phyloP scores from a whole-genome alignment of 23 tunicate genomes.

The Corella eumyota region DNA sequence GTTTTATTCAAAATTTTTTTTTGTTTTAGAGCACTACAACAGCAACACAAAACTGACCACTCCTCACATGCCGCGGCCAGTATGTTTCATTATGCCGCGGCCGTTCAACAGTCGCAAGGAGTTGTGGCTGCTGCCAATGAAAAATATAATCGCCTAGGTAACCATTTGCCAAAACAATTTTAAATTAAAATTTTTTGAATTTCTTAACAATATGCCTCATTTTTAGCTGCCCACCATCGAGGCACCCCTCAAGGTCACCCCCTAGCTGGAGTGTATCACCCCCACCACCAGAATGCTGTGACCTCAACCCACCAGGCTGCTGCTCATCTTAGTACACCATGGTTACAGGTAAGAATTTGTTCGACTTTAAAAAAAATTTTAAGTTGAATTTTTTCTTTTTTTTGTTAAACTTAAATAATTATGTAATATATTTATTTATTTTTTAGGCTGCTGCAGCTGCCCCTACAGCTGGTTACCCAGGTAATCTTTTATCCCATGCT shows the following conservation, averaged over 20 bases:
- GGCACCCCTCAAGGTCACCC: conserved; percentile 54
- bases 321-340: conserved; percentile 49
- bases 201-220: too few species aligned
- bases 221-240: conserved; percentile 38
- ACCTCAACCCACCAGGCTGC: conserved; percentile 46
- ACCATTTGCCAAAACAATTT: conserved; percentile 11
- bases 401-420: background rate
- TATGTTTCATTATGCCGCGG: conserved; percentile 77
- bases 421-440: background rate
- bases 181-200: too few species aligned
- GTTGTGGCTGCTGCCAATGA: conserved; percentile 55
- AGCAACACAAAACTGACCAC: conserved; percentile 56
- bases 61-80: conserved; percentile 44
- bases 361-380: background rate
- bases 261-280: conserved; percentile 67
- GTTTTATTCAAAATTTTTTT: background rate
- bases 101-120: conserved; percentile 46
- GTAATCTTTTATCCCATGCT: conserved; percentile 49
- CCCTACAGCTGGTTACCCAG: conserved; percentile 49
- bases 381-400: background rate
- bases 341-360: conserved; percentile 39
- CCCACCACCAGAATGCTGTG: conserved; percentile 31
- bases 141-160: conserved; percentile 67
- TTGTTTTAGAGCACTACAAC: conserved; percentile 60
- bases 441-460: conserved; percentile 35